Base-by-base conservation (phyloP, 1,140 invertebrate species). In the Drosophila truncata region DNA sequence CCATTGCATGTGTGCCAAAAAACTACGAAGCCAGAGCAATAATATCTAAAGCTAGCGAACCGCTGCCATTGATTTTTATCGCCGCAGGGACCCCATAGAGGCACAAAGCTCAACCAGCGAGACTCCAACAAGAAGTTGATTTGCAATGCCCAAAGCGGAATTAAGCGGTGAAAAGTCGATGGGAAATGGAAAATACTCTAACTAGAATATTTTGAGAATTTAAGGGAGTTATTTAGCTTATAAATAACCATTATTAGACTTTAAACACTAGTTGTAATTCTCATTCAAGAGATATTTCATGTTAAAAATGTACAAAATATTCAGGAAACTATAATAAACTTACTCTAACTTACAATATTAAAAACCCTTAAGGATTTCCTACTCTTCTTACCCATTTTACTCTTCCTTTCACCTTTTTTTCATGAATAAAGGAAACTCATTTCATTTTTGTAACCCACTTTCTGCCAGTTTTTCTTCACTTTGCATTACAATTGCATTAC, bases 1-100 rank as follows among this genome's bases (percentile, higher is more conserved):
- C 31, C 66, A 54, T 88, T 67, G 84, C 83, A 90, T 84, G 78
- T 88, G 70, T 88, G 85, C 81, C 85, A 88, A 90, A 90, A 84
- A 84, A 63, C 20, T 44, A 29, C 14, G 27, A 11, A 42, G 27
- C 16, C 31, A 11, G 18, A 49, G 31, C 39, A 75, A 61, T 69
- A 72, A 70, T 65, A 82, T 75, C 47, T 52, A 41, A 66, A 78
- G 74, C 60, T 59, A 47, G 50, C 54, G 10, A 81, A 35, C 61
- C 58, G 52, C 64, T 88, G 78, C 66, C 81, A 90, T 88, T 88
- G 85, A 90, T 88, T 88, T 90, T 90, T 78, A 79, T 81, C 54
- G 78, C 46, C 41, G 29, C 35, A 14, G 37, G 35, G 46, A 11
- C 16, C 20, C 52, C 3, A 37, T 11, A 20, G 42, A 44, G 54